phyloP scores from a whole-genome alignment of 2,888 invertebrate species.

The Callimorpha dominula region DNA sequence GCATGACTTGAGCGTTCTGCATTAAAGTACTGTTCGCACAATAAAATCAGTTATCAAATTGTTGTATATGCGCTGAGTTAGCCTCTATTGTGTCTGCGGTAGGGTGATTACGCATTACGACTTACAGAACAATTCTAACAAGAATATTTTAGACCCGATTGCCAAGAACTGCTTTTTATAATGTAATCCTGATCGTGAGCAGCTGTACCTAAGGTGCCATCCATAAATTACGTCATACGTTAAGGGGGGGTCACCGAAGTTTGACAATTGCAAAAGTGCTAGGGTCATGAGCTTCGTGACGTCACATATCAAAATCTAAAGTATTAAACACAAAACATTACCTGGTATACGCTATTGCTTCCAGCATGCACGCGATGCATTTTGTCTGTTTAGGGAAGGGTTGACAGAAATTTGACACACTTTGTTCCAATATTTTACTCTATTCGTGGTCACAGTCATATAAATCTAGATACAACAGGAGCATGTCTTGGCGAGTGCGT shows the following conservation, averaged over 20 bases:
- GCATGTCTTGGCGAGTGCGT: constrained; percentile 18
- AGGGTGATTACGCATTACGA: background rate
- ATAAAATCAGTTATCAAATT: constrained; percentile 21
- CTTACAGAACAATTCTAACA: background rate
- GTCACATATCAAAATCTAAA: no score
- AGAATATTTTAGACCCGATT: no score
- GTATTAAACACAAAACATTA: no score
- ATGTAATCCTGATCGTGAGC: no score
- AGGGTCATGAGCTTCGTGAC: no score
- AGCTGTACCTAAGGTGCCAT: no score
- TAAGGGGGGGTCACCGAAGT: no score
- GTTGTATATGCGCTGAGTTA: background rate
- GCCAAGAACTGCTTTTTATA: no score
- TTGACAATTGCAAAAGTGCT: no score
- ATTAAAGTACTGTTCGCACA: constrained; percentile 15
- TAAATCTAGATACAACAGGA: constrained; percentile 20
- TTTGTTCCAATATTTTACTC: background rate
- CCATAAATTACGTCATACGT: no score
- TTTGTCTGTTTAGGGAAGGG: background rate
- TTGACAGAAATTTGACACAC: background rate
- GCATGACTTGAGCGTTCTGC: constrained; percentile 9
- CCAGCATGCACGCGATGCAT: no score
- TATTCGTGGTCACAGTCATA: background rate
- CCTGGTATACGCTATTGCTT: no score
- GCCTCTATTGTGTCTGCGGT: constrained; percentile 11